phyloP scores from a whole-genome alignment of 2,888 invertebrate species.

The Philonicus albiceps region DNA sequence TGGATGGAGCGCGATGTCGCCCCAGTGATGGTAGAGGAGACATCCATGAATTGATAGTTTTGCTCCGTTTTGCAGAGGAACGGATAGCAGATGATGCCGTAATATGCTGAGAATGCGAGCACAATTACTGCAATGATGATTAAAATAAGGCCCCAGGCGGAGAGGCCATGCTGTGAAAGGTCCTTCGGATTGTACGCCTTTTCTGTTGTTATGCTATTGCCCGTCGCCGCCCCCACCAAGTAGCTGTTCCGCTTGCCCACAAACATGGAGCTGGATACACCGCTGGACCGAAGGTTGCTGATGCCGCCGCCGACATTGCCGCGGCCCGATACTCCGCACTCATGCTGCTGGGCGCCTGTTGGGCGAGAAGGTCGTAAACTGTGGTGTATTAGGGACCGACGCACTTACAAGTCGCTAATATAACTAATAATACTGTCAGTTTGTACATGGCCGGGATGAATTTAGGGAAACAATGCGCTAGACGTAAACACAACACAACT shows the following conservation, averaged over 20 bases:
- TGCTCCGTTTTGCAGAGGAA: conserved; percentile 66
- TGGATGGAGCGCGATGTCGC: conserved; percentile 62
- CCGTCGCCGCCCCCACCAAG: background rate
- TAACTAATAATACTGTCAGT: conserved; percentile 28
- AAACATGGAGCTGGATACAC: background rate
- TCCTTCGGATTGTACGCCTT: background rate
- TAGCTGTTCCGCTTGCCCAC: conserved; percentile 41
- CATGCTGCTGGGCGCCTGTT: background rate
- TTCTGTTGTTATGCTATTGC: background rate
- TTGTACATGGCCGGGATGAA: background rate
- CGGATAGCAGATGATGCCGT: conserved; percentile 73
- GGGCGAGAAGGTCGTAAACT: conserved; percentile 42
- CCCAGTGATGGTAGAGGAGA: conserved; percentile 60
- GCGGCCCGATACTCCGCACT: conserved; percentile 51
- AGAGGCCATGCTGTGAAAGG: conserved; percentile 60
- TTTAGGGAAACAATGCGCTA: background rate
- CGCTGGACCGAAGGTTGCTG: background rate
- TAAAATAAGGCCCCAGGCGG: conserved; percentile 72
- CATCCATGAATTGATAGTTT: conserved; percentile 62
- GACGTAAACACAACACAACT: background rate
- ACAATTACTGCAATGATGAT: conserved; percentile 59
- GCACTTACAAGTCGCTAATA: background rate
- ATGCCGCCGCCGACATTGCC: background rate
- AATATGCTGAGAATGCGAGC: conserved; percentile 66
- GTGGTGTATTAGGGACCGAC: conserved; percentile 48